These are phyloP conservation scores for Bombyx huttoni DNA, from an alignment of 2,888 invertebrate genomes.

Conservation along the genomic window DNA sequence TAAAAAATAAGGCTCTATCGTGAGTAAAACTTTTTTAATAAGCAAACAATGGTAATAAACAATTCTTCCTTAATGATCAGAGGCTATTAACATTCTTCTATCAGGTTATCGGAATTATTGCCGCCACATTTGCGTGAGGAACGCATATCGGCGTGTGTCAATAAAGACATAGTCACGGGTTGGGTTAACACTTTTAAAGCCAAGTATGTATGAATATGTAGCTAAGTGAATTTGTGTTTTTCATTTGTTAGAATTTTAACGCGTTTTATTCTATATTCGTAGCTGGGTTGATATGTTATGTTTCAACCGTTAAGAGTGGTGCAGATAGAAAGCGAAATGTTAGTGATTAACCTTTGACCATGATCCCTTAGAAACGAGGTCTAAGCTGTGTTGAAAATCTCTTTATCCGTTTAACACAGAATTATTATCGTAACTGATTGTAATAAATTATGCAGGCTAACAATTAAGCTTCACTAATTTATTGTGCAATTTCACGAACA, in stretches of 20 bases:
- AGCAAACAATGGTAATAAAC: not conserved
- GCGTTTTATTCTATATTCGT: not conserved
- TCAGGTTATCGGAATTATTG: constrained; percentile 75
- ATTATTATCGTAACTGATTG: no score
- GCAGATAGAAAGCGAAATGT: no score
- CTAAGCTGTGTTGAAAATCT: no score
- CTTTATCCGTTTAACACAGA: no score
- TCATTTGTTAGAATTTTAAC: not conserved
- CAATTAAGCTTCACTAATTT: no score
- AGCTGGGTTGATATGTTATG: no score
- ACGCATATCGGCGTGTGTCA: constrained; percentile 71
- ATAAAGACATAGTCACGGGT: constrained; percentile 76
- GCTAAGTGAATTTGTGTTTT: not conserved
- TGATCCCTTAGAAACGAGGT: no score
- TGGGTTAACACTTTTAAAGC: constrained; percentile 86
- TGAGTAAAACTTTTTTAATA: constrained; percentile 35
- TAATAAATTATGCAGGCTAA: no score
- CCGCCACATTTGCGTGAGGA: constrained; percentile 82
- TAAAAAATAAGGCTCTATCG: constrained; percentile 79
- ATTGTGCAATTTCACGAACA: no score
- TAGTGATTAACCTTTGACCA: no score
- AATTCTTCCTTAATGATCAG: not conserved
- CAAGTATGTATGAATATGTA: constrained; percentile 50
- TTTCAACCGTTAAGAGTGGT: no score
- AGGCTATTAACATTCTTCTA: constrained; percentile 2